These are phyloP conservation scores for Drosophila picticornis DNA, from an alignment of 2,888 invertebrate species.

Conservation along the genomic window DNA sequence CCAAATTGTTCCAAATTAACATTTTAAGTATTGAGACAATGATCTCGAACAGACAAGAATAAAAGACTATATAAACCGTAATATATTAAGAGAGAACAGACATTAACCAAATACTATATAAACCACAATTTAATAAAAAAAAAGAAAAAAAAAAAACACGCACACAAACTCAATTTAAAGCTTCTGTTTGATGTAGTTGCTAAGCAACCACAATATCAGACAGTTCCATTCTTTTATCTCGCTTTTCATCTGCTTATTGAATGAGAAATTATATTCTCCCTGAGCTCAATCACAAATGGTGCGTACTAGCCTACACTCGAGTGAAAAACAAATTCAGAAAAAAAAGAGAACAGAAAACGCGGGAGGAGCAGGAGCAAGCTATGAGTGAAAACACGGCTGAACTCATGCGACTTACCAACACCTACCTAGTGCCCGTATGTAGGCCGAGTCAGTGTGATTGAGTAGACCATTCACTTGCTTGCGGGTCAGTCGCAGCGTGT, in stretches of 20 bases:
- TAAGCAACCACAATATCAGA: background rate
- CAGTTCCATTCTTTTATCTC: background rate
- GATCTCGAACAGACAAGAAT: background rate
- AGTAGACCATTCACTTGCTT: constrained; percentile 98
- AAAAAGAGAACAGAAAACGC: constrained; percentile 7
- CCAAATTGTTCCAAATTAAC: background rate
- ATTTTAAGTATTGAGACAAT: background rate
- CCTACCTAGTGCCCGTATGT: constrained; percentile 96
- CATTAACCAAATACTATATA: background rate
- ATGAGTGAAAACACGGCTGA: constrained; percentile 68
- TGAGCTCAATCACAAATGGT: background rate
- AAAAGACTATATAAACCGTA: background rate
- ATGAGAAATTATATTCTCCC: background rate
- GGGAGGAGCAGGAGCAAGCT: constrained; percentile 62
- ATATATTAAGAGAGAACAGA: background rate
- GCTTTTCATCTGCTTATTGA: background rate
- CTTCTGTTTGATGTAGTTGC: background rate
- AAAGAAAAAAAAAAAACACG: background rate
- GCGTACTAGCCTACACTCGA: constrained; percentile 7
- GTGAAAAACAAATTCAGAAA: background rate
- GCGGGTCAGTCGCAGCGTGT: constrained; percentile 97
- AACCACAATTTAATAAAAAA: background rate
- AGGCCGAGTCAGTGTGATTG: constrained; percentile 98
- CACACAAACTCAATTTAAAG: background rate
- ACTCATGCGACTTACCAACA: constrained; percentile 85